phyloP scores from a whole-genome alignment of 2,888 invertebrate genomes.

The Corbicula japonica region DNA sequence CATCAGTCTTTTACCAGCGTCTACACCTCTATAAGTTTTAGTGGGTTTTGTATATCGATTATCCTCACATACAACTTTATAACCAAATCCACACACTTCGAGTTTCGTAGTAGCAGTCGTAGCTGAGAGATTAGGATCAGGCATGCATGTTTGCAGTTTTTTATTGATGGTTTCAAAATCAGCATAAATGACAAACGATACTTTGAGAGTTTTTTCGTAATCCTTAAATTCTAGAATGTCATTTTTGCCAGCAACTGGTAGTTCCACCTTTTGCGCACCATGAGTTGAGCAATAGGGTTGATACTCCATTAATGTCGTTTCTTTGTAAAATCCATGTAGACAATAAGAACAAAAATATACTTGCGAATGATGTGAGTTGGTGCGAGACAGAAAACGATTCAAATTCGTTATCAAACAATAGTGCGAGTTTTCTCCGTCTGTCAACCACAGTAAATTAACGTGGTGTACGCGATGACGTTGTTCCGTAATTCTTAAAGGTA shows the following conservation, averaged over 20 bases:
- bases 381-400: constrained; percentile 53
- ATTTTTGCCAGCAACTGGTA: constrained; percentile 52
- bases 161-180: constrained; percentile 54
- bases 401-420: constrained; percentile 60
- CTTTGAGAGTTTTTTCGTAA: constrained; percentile 45
- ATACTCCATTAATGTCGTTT: constrained; percentile 34
- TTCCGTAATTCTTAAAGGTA: constrained; percentile 54
- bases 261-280: constrained; percentile 50
- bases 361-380: background rate
- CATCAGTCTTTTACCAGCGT: constrained; percentile 41
- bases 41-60: constrained; percentile 44
- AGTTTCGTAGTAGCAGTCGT: constrained; percentile 22
- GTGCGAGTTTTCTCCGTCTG: constrained; percentile 44
- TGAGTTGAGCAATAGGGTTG: constrained; percentile 35
- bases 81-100: constrained; percentile 46
- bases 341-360: constrained; percentile 56
- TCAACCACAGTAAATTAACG: constrained; percentile 57
- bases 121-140: too few relatives aligned
- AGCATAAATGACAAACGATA: constrained; percentile 54
- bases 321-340: constrained; percentile 46
- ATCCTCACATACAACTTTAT: constrained; percentile 50
- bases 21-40: constrained; percentile 40
- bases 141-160: constrained; percentile 32
- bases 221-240: constrained; percentile 57
- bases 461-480: constrained; percentile 42